Evolutionary conservation across 92 coral and sea anemone species (phyloP), one percentile per base, ranked within the genome.

Genomic region (Parazoanthus darwini): DNA sequence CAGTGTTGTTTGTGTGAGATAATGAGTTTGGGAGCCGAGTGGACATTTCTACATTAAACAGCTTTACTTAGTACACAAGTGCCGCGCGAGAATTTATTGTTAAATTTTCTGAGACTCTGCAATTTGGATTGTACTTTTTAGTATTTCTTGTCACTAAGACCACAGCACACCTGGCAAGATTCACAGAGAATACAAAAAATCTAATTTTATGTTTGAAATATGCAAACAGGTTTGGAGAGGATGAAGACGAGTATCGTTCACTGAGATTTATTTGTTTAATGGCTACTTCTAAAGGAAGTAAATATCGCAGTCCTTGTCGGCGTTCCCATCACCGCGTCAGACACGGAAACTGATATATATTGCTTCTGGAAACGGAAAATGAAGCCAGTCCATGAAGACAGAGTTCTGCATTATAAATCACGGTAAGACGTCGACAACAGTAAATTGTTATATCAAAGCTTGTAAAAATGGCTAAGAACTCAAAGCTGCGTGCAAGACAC

Each of bases 11-110:
- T 84, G 87, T 46, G 79, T 37, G 42, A 11, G 59, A 84, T 68
- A 71, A 73, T 44, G 78, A 84, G 22, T 71, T 7, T 33, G 85
- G 29, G 46, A 46, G 65, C 39, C 20, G 79, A 43, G 87, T 70
- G 43, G 39, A 71, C 56, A 13, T 71, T 46, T 48, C 25, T 15
- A 50, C 9, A 13, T 84, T 84, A 25, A 84, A 84, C 87, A 72
- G 87, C 79, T 84, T 83, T 71, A 25, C 63, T 73, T 29, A 16
- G 77, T 72, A 83, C 77, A 70, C 66, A 70, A n/a, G 25, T 22
- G 14, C 44, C 9, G 87, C 15, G 80, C 39, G 7, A 83, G 78
- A 74, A 84, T 46, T 42, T 65, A 84, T 22, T 67, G 1, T 33
- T 50, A 46, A 70, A 39, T 25, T 18, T 25, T 26, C 4, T 44